Conservation (phyloP, 1,140 invertebrate species). For the Coptotermes formosanus region DNA sequence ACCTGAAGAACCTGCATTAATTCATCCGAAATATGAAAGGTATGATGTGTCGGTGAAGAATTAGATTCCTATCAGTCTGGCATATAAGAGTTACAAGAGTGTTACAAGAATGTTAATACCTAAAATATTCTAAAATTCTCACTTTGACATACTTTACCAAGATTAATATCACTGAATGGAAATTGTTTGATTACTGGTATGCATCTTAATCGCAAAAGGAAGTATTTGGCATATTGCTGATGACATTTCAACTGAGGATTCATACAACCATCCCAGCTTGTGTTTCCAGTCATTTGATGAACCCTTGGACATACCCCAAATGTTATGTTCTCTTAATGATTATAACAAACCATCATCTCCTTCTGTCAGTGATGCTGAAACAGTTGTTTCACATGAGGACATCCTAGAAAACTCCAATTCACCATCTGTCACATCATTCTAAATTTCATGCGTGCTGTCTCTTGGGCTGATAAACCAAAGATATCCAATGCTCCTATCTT, state of each 20-base stretch:
- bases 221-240: background rate
- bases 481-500: background rate
- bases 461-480: background rate
- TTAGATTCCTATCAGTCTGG: background rate
- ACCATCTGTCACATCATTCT: background rate
- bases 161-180: background rate
- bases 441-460: background rate
- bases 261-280: background rate
- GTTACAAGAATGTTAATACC: background rate
- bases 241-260: background rate
- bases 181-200: background rate
- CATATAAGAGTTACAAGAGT: background rate
- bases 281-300: background rate
- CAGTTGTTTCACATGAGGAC: background rate
- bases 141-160: background rate
- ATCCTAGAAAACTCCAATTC: background rate
- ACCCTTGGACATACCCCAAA: no score
- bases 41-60: background rate
- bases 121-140: background rate
- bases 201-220: background rate
- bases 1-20: no score
- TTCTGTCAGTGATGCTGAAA: background rate
- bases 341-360: background rate
- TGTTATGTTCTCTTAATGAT: background rate
- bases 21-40: no score